These are phyloP conservation scores for Panorpa germanica DNA, from an alignment of 2,888 invertebrate species.

Conservation along the genomic window DNA sequence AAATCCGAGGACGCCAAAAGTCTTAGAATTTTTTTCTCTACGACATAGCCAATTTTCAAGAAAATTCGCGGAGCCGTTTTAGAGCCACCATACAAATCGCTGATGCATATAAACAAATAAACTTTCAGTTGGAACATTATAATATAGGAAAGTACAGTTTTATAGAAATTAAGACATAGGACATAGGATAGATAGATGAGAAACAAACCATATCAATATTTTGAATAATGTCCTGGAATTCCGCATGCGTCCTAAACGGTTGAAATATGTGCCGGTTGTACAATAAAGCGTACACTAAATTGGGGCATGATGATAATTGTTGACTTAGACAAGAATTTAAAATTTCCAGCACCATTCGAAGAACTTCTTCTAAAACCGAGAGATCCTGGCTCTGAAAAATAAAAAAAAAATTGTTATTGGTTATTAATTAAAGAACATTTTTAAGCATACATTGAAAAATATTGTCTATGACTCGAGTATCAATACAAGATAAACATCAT, in stretches of 20 bases:
- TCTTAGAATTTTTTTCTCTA: too few species aligned
- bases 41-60: too few species aligned
- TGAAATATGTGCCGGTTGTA: conserved; percentile 86
- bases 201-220: conserved; percentile 76
- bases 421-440: conserved; percentile 2
- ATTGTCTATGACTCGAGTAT: not conserved
- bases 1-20: too few species aligned
- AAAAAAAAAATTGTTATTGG: conserved; percentile 8
- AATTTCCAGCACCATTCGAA: conserved; percentile 92
- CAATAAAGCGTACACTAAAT: conserved; percentile 86
- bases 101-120: too few species aligned
- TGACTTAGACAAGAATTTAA: conserved; percentile 86
- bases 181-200: conserved; percentile 6
- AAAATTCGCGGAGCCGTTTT: too few species aligned
- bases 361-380: conserved; percentile 83
- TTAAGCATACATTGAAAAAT: conserved; percentile 1
- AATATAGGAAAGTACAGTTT: too few species aligned
- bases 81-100: too few species aligned
- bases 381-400: conserved; percentile 61
- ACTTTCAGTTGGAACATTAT: too few species aligned
- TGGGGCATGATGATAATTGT: conserved; percentile 71
- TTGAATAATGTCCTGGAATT: conserved; percentile 83
- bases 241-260: conserved; percentile 66
- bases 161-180: too few species aligned
- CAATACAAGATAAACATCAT: conserved; percentile 5